Evolutionary conservation across 2,888 invertebrate genomes (phyloP).

Genomic region (Cheilosia urbana): DNA sequence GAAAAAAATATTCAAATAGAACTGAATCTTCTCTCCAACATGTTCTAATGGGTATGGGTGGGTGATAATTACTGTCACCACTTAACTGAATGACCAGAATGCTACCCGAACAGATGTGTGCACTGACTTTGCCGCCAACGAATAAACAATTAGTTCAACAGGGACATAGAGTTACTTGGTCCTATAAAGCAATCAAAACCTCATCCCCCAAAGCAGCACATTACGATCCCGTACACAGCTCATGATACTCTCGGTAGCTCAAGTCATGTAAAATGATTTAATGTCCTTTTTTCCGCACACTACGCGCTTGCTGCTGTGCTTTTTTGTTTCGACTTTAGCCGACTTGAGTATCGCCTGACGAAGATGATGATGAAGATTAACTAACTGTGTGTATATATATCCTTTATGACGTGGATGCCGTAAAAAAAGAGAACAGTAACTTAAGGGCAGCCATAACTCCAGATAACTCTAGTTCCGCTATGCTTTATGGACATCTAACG

Average conservation of each 20-base stretch:
- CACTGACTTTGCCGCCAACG: conserved; percentile 49
- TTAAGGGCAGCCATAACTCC: conserved; percentile 61
- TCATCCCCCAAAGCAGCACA: conserved; percentile 2
- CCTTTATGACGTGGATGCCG: conserved; percentile 66
- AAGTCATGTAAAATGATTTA: conserved; percentile 76
- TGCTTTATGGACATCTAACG: conserved; percentile 71
- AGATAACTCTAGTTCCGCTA: conserved; percentile 66
- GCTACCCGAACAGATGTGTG: conserved; percentile 75
- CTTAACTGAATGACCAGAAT: conserved; percentile 77
- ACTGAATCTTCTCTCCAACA: conserved; percentile 28
- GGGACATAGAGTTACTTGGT: conserved; percentile 18
- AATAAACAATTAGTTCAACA: conserved; percentile 65
- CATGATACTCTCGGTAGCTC: conserved; percentile 34
- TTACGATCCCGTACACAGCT: conserved; percentile 10
- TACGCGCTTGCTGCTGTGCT: conserved; percentile 28
- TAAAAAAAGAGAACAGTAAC: conserved; percentile 48
- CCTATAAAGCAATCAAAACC: not conserved
- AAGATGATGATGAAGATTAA: conserved; percentile 72
- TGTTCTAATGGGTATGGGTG: conserved; percentile 60
- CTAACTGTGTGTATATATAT: conserved; percentile 50
- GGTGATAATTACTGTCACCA: conserved; percentile 77
- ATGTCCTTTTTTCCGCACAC: conserved; percentile 60
- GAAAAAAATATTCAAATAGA: conserved; percentile 16
- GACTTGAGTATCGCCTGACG: conserved; percentile 59
- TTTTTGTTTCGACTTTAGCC: conserved; percentile 65